Conservation (phyloP, 2,888 invertebrate species). For the Ochropleura leucogaster region DNA sequence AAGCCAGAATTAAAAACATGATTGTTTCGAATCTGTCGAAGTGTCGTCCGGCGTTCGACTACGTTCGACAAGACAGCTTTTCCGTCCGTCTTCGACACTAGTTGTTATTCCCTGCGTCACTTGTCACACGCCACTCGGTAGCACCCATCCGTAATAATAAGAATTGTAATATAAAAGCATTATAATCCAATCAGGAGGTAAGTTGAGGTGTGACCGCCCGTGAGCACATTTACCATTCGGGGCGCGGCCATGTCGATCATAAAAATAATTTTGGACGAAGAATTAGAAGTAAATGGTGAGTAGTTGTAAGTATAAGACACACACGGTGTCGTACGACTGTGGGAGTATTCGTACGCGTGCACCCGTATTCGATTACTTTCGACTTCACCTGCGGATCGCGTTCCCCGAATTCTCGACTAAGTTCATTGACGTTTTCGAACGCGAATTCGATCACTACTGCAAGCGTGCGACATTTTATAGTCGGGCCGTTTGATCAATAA, state of each 20-base stretch:
- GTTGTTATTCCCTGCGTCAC: conserved; percentile 85
- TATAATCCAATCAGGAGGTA: conserved; percentile 89
- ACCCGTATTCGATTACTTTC: conserved; percentile 68
- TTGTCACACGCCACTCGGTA: conserved; percentile 85
- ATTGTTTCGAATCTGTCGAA: conserved; percentile 62
- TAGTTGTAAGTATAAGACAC: conserved; percentile 72
- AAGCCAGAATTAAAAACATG: conserved; percentile 58
- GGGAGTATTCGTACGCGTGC: conserved; percentile 60
- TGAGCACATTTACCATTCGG: conserved; percentile 85
- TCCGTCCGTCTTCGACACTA: conserved; percentile 73
- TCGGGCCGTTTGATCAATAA: conserved; percentile 68
- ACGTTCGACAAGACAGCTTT: conserved; percentile 70
- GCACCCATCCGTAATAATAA: conserved; percentile 87
- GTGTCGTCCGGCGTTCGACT: conserved; percentile 44
- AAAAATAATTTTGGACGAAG: conserved; percentile 86
- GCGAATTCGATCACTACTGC: conserved; percentile 64
- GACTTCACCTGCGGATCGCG: conserved; percentile 61
- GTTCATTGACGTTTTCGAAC: conserved; percentile 70
- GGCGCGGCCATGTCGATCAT: conserved; percentile 81
- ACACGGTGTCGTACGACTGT: conserved; percentile 70
- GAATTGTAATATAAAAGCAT: conserved; percentile 89
- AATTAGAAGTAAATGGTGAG: conserved; percentile 81
- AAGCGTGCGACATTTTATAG: conserved; percentile 45
- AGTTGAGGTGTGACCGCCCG: conserved; percentile 87
- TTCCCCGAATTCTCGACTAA: conserved; percentile 67